phyloP scores from a whole-genome alignment of 2,888 invertebrate genomes.

The Ennomos fuscantarius region DNA sequence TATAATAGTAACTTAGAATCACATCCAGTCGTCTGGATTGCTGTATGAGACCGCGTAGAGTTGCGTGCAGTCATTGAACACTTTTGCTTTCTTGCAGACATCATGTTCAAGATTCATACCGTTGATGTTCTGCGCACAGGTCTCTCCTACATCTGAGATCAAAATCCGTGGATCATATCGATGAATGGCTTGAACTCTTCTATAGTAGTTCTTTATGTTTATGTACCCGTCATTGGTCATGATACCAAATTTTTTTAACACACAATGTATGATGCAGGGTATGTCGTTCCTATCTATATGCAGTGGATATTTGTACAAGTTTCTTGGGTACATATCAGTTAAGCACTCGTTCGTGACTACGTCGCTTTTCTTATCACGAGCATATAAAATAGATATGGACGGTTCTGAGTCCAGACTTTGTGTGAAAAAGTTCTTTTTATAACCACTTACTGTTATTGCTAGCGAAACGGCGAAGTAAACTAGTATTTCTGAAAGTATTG shows the following conservation, averaged over 20 bases:
- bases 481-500: conserved; percentile 66
- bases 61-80: conserved; percentile 79
- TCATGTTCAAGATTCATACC: conserved; percentile 78
- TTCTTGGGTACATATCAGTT: conserved; percentile 75
- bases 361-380: conserved; percentile 73
- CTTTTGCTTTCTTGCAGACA: conserved; percentile 78
- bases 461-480: conserved; percentile 54
- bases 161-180: conserved; percentile 75
- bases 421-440: conserved; percentile 65
- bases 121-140: conserved; percentile 76
- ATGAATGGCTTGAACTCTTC: conserved; percentile 74
- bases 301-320: conserved; percentile 73
- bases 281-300: conserved; percentile 74
- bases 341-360: conserved; percentile 69
- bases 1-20: conserved; percentile 29
- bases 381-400: conserved; percentile 72
- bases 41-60: conserved; percentile 72
- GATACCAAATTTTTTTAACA: conserved; percentile 77
- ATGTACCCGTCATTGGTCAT: conserved; percentile 76
- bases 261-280: conserved; percentile 78
- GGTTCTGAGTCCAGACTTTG: conserved; percentile 70
- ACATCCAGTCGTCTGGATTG: conserved; percentile 54
- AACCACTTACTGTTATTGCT: conserved; percentile 54
- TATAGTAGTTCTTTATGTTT: conserved; percentile 75
- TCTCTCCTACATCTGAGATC: conserved; percentile 79